Evolutionary conservation across 2,888 invertebrate species (phyloP), one percentile per base, ranked within the genome.

Genomic region (Aricia artaxerxes): DNA sequence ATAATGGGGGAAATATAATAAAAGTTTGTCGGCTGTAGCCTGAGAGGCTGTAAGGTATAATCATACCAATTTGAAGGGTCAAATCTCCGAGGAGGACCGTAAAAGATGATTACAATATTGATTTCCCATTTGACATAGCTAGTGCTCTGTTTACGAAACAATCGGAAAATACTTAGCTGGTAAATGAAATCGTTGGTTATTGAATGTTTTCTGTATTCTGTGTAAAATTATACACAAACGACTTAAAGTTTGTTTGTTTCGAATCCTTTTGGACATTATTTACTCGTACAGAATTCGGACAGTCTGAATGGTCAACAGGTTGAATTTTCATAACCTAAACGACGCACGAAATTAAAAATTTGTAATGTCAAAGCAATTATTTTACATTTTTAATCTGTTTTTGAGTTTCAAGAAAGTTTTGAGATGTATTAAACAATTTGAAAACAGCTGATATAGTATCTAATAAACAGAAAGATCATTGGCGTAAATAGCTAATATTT

Each of bases 111-210:
- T 53, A 57, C 60, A 73, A 78, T 57, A 79, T 75, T 61, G 75
- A 73, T 79, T 79, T 79, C 44, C 78, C 78, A 75, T 73, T 79
- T 44, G 61, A 38, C 73, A 75, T 73, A 24, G 60, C 49, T 53
- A 4, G n/a, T 24, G 24, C 57, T 69, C 35, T 69, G 69, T 69
- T 69, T 69, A 35, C 69, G 38, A 69, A 35, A 69, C 69, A 69
- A 69, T 38, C 69, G 35, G 69, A 69, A 38, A 69, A 69, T 35
- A 69, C 69, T 69, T 69, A 69, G 64, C 64, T 31, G 24, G 9
- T 64, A 24, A 31, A 64, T 64, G 64, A 64, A 64, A 61, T 61
- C 61, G 7, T 61, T 61, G 2, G 2, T 2, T 61, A 0, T 64
- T 31, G 24, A 64, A 31, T 9, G 7, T 64, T 64, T 31, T 64